Evolutionary conservation across 1,140 invertebrate species (phyloP).

Genomic region (Cotesia vestalis): DNA sequence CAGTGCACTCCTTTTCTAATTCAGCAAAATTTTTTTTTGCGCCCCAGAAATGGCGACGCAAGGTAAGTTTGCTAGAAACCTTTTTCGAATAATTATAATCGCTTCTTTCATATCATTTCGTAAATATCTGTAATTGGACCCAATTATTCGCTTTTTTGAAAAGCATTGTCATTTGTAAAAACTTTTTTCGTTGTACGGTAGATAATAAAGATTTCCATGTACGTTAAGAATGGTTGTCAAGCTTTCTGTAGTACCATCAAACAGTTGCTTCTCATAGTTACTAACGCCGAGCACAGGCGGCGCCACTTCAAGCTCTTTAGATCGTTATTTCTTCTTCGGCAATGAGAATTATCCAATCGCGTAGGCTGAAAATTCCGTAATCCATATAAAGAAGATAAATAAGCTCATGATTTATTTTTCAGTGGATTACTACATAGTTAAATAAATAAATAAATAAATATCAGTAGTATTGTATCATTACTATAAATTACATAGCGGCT

Average conservation of each 20-base stretch:
- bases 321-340: neutral
- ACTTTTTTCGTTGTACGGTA: neutral
- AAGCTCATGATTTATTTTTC: too few relatives aligned
- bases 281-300: neutral
- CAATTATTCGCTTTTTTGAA: neutral
- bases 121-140: neutral
- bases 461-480: neutral
- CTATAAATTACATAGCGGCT: neutral
- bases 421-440: too few relatives aligned
- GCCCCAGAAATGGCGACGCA: constrained; percentile 62
- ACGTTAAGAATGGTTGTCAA: neutral
- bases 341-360: neutral
- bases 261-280: neutral
- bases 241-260: constrained; percentile 16
- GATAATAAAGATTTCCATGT: constrained; percentile 9
- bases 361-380: too few relatives aligned
- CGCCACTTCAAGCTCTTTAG: neutral
- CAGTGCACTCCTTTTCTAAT: constrained; percentile 37
- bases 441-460: too few relatives aligned
- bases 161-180: neutral
- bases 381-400: too few relatives aligned
- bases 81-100: constrained; percentile 25
- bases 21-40: constrained; percentile 50
- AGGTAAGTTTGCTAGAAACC: constrained; percentile 56
- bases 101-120: neutral